Evolutionary conservation across 1,140 invertebrate species (phyloP), one percentile per base, ranked within the genome.

Genomic region (Ctenoplectra terminalis): DNA sequence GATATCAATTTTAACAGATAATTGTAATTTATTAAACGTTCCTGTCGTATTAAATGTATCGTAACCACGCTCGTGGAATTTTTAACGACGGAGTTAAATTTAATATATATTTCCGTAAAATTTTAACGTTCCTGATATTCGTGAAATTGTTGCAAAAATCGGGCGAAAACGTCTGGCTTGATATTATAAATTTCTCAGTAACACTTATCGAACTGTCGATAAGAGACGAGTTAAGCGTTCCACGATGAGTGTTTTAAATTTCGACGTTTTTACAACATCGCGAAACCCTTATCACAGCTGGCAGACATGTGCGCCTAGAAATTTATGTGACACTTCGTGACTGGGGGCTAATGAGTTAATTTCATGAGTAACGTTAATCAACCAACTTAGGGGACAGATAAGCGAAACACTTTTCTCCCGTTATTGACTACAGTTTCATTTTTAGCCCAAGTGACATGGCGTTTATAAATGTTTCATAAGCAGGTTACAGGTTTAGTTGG

Each of bases 351-450:
- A 79, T 48, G 43, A 79, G 76, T 79, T 79, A 72, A 79, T 79
- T 72, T 50, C 76, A 60, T 71, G 67, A 71, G 31, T 40, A 72
- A 79, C 34, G 23, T 79, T 60, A 72, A 61, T 73, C 77, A 80
- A 52, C 58, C 46, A 46, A 54, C 46, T 80, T 73, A 34, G 2
- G 7, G 29, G 23, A 9, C 17, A 73, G 46, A 46, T 56, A 73
- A 73, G 23, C 50, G 23, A 43, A n/a, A 54, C 48, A 46, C 29
- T 52, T 80, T 50, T 73, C 34, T 15, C 70, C 13, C n/a, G n/a
- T 73, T 52, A 80, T 60, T 40, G 43, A 26, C 43, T 73, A 23
- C 15, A 60, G 40, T 73, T n/a, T 46, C 17, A 26, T 63, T 63
- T 34, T 37, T 3, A 60, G 7, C 6, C 37, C 5, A 29, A 43